Evolutionary conservation across 2,888 invertebrate species (phyloP).

Genomic region (Sinohyriopsis cumingii): DNA sequence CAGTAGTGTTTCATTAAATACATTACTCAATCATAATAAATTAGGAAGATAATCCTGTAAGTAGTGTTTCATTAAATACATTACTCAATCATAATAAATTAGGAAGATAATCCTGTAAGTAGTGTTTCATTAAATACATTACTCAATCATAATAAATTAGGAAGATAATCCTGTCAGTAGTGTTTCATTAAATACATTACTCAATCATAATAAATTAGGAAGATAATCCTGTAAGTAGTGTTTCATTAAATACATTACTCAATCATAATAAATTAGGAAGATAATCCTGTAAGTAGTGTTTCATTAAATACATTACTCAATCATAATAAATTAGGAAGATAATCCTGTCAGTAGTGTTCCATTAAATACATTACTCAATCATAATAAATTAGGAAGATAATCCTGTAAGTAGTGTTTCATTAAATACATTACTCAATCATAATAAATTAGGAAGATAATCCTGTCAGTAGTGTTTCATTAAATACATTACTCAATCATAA

Average conservation of each 20-base stretch:
- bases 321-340: conserved; percentile 80
- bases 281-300: conserved; percentile 65
- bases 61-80: neutral
- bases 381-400: conserved; percentile 81
- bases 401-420: neutral
- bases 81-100: no score
- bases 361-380: no score
- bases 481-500: no score
- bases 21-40: no score
- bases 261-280: conserved; percentile 78
- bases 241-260: neutral
- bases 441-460: conserved; percentile 81
- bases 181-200: neutral
- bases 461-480: neutral
- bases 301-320: no score
- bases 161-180: conserved; percentile 77
- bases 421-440: no score
- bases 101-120: conserved; percentile 77
- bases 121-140: neutral
- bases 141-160: no score
- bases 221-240: conserved; percentile 72
- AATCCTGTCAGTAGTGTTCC: conserved; percentile 35
- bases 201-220: conserved; percentile 75
- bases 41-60: conserved; percentile 78
- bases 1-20: neutral